A percentile compares a stretch with the other conserved stretches of the same genome.
Evolutionary conservation across 2,113 vertebrate species (phyloP).

Genomic region (Pluvialis apricaria): DNA sequence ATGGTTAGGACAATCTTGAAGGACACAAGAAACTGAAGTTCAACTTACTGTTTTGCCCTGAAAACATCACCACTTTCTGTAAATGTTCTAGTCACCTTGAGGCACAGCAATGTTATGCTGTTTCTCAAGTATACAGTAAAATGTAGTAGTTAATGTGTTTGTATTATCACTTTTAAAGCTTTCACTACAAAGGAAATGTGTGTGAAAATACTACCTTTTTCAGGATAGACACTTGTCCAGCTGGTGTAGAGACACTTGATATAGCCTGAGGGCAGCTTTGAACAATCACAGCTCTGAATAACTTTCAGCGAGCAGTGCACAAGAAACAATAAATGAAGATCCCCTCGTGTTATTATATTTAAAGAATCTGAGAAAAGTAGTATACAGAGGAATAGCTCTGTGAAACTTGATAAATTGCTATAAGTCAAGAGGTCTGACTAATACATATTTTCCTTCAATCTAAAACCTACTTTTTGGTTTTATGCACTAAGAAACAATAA

Average conservation of each 20-base stretch:
- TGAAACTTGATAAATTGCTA: neutral
- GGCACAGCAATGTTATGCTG: neutral
- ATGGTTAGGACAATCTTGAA: neutral
- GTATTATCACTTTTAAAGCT: neutral
- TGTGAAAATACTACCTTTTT: neutral
- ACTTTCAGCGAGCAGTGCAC: neutral
- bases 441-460: neutral
- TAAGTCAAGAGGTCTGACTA: neutral
- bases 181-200: neutral
- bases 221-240: neutral
- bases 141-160: neutral
- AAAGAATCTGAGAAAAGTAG: neutral
- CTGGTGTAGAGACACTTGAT: neutral
- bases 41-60: neutral
- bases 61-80: neutral
- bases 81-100: neutral
- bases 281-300: neutral
- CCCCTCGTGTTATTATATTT: neutral
- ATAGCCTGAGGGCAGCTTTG: neutral
- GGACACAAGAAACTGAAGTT: neutral
- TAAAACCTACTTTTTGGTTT: neutral
- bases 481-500: neutral
- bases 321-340: neutral
- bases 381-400: neutral
- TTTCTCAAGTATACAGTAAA: neutral